Evolutionary conservation across 2,888 invertebrate species (phyloP).

Genomic region (Chaitophorus viminalis): DNA sequence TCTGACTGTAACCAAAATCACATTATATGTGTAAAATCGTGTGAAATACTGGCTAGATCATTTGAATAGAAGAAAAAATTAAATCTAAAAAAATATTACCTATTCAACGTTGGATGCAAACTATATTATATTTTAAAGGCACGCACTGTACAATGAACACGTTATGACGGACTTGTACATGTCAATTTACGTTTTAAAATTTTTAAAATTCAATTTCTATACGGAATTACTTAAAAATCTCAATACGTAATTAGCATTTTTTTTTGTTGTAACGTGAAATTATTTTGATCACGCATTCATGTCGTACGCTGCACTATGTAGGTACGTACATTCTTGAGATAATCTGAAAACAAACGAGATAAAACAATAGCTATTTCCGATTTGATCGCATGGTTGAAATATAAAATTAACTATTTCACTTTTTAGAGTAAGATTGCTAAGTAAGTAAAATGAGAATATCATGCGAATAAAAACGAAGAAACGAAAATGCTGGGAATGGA

Average conservation of each 20-base stretch:
- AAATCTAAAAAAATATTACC: neutral
- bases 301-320: neutral
- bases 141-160: neutral
- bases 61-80: neutral
- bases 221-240: neutral
- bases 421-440: neutral
- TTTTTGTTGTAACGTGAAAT: neutral
- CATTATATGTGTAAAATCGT: slow-evolving; percentile 10
- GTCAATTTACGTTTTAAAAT: neutral
- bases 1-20: neutral
- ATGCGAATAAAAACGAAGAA: neutral
- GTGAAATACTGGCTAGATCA: neutral
- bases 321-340: neutral
- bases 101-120: neutral
- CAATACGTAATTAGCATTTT: neutral
- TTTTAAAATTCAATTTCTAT: neutral
- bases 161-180: neutral
- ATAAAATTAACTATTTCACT: slow-evolving; percentile 16
- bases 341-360: slow-evolving; percentile 3
- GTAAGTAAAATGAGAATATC: neutral
- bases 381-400: slow-evolving; percentile 1
- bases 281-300: neutral
- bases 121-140: neutral
- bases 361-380: slow-evolving; percentile 20
- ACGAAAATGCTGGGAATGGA: slow-evolving; percentile 31